Percentiles rank a stretch among this genome's conserved stretches.
phyloP scores from a whole-genome alignment of 2,888 invertebrate genomes.

The Notocelia uddmanniana region DNA sequence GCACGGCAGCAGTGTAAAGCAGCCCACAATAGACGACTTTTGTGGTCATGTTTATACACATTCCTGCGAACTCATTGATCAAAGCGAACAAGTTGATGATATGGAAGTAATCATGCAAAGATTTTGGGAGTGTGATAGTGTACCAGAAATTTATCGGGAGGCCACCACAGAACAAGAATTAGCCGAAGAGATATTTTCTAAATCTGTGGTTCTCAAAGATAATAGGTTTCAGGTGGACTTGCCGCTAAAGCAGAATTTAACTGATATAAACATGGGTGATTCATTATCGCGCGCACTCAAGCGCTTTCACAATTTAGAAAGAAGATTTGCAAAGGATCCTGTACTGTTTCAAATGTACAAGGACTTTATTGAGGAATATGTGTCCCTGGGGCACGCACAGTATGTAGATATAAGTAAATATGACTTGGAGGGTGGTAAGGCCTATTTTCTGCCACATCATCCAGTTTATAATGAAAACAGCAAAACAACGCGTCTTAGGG shows the following conservation, averaged over 20 bases:
- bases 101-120: not conserved
- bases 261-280: not conserved
- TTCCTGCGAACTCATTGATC: not conserved
- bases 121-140: not conserved
- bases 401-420: not conserved
- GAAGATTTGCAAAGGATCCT: not conserved
- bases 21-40: not conserved
- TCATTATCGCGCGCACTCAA: not conserved
- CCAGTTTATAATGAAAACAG: not conserved
- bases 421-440: not conserved
- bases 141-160: not conserved
- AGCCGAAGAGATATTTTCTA: not conserved
- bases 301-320: not conserved
- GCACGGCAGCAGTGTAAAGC: not conserved
- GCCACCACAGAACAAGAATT: not conserved
- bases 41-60: not conserved
- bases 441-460: not conserved
- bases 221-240: not conserved
- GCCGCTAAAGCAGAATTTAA: not conserved
- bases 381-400: not conserved
- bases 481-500: not conserved
- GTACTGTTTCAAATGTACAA: conserved; percentile 6
- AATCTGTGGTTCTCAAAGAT: not conserved
- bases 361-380: conserved; percentile 7
- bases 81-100: not conserved